Base-by-base conservation (phyloP, 2,797 vertebrate species). In the Enteromius anoplus region DNA sequence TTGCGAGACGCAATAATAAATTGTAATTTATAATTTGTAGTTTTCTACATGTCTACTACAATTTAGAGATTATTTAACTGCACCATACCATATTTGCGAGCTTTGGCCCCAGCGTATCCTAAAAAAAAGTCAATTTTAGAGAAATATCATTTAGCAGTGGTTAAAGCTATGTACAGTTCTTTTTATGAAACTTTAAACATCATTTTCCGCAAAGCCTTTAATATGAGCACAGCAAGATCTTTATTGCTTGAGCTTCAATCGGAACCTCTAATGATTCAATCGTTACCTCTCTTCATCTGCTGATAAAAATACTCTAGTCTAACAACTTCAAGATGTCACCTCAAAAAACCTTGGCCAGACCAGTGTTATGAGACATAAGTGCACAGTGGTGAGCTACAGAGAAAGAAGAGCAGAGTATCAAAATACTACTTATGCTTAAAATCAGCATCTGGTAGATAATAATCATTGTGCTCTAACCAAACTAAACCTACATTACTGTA, bases 51-150 rank as follows among this genome's bases (percentile, higher is more conserved):
- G 15, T 11, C 68, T 51, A 45, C n/a, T 55, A 62, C 37, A 77
- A 2, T 29, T 21, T 19, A 23, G 2, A 75, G 37, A 15, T 26
- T 15, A 69, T 64, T 78, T 60, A 55, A 80, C 23, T 23, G 69
- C 2, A 0, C 26, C 90, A 88, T 83, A 94, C 94, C 94, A 88
- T 94, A 94, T 93, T 94, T 94, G 0, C 91, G 91, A 0, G 94
- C 92, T 91, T 95, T 95, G 19, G 92, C 91, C 47, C 68, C 90
- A 82, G 92, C 89, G 86, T 92, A 93, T 84, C 91, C 93, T 94
- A 82, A 75, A 75, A 47, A 68, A 68, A 77, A 6, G 47, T 53
- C 68, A 58, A 11, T 73, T 6, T 1, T 51, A 79, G 64, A 12
- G 60, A 29, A 69, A 14, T 14, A 12, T 14, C 4, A 37, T 53